Conservation (phyloP, 1,140 invertebrate genomes). For the Conus betulinus region DNA sequence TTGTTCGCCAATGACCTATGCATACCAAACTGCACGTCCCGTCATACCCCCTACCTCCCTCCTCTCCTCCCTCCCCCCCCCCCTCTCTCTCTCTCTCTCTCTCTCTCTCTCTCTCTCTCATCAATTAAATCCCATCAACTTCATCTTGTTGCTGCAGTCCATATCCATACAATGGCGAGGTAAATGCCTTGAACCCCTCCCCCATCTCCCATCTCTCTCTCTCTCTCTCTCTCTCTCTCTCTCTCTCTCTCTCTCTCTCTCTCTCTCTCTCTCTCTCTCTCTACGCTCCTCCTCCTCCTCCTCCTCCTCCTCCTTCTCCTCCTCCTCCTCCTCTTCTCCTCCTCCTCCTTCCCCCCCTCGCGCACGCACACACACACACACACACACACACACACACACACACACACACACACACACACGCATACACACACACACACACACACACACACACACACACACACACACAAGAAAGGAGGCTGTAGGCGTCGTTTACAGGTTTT, state of each 20-base stretch:
- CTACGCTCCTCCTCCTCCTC: not conserved
- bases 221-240: slow-evolving; percentile 1
- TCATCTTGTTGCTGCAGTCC: too few species aligned
- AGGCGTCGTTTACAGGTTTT: too few species aligned
- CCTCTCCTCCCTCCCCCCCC: not conserved
- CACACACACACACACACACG: too few species aligned
- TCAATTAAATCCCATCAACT: too few species aligned
- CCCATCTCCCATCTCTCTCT: not conserved
- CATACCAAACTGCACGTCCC: too few species aligned
- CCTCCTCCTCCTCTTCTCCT: not conserved
- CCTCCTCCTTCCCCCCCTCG: not conserved
- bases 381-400: too few species aligned
- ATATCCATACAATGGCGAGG: too few species aligned
- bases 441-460: too few species aligned
- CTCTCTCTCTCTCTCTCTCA: not conserved
- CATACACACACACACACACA: too few species aligned
- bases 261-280: not conserved
- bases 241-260: not conserved
- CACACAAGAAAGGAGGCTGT: too few species aligned
- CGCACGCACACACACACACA: too few species aligned
- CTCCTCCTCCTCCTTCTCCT: not conserved
- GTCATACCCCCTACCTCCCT: not conserved
- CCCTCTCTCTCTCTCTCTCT: not conserved
- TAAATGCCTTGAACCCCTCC: not conserved
- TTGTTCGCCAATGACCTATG: too few species aligned